Conservation (phyloP, 2,113 vertebrate genomes). For the Zootoca vivipara region DNA sequence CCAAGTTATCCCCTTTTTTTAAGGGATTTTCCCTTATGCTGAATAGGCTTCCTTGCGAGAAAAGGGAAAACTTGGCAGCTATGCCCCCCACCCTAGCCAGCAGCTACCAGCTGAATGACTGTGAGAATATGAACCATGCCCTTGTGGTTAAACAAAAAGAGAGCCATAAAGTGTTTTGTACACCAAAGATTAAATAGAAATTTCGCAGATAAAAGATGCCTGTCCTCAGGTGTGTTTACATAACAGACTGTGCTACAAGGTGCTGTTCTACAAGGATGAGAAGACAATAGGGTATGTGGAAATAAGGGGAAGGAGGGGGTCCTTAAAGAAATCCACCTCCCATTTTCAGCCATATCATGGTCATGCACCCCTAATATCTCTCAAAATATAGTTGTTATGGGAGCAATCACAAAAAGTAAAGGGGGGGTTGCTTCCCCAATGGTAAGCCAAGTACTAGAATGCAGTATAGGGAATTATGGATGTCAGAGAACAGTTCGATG, state of each 20-base stretch:
- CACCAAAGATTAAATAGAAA: not conserved
- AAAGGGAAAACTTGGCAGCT: no score
- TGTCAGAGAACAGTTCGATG: no score
- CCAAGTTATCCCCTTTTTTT: no score
- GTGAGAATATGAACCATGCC: not conserved
- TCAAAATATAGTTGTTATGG: not conserved
- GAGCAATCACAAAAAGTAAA: not conserved
- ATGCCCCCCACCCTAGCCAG: no score
- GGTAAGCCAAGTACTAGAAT: not conserved
- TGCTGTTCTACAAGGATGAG: not conserved
- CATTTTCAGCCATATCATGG: not conserved
- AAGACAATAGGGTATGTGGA: not conserved
- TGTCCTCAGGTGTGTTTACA: not conserved
- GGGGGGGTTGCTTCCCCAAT: not conserved
- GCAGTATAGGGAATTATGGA: not conserved
- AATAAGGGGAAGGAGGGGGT: not conserved
- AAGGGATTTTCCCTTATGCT: no score
- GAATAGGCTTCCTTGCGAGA: no score
- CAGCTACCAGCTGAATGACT: not conserved
- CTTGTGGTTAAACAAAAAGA: not conserved
- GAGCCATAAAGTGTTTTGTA: not conserved
- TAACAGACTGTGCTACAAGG: not conserved
- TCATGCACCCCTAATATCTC: not conserved
- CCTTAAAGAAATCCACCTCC: not conserved
- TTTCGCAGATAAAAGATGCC: not conserved